Conservation (phyloP, 1,140 invertebrate species). For the Coptotermes formosanus region DNA sequence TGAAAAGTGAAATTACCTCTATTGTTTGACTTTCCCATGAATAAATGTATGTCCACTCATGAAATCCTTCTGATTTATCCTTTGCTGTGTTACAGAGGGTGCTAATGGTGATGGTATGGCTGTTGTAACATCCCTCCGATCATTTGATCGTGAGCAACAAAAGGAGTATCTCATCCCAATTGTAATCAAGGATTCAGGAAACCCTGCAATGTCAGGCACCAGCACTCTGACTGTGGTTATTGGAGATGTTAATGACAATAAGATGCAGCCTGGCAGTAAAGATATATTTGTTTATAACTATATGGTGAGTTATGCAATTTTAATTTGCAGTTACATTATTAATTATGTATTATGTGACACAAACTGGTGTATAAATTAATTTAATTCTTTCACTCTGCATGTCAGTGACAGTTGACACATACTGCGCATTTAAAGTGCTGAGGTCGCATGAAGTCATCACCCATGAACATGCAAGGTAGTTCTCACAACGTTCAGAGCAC, state of each 20-base stretch:
- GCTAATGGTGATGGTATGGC: constrained; percentile 96
- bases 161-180: constrained; percentile 94
- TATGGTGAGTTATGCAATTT: constrained; percentile 53
- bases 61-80: not conserved
- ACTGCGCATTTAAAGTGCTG: no score
- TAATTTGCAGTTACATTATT: no score
- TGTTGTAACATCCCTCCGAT: constrained; percentile 82
- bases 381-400: no score
- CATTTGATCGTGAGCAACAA: constrained; percentile 92
- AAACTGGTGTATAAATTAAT: no score
- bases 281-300: constrained; percentile 98
- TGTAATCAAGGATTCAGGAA: constrained; percentile 87
- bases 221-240: constrained; percentile 94
- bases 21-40: constrained; percentile 14
- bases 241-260: constrained; percentile 95
- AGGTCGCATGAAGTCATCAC: no score
- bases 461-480: no score
- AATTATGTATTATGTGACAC: no score
- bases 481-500: no score
- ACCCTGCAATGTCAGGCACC: constrained; percentile 88
- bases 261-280: constrained; percentile 94
- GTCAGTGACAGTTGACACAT: no score
- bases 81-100: constrained; percentile 63
- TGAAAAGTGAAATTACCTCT: not conserved
- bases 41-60: not conserved